Evolutionary conservation across 2,888 invertebrate species (phyloP).

Genomic region (Microctonus brassicae): DNA sequence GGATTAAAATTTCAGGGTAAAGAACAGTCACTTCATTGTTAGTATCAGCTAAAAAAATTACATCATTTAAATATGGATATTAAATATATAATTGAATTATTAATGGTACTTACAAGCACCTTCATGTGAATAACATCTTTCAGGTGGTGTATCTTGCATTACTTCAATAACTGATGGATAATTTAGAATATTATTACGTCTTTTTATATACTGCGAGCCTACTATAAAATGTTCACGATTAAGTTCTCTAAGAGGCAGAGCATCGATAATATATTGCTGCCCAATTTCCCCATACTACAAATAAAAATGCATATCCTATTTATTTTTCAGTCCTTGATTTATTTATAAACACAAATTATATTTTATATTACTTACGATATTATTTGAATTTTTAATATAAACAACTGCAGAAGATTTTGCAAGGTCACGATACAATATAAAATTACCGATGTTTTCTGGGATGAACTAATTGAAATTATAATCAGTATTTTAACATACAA

Average conservation of each 20-base stretch:
- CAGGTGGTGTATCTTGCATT: no score
- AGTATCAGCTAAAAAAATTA: no score
- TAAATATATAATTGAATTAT: no score
- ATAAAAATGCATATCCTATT: no score
- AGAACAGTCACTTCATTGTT: neutral
- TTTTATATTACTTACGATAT: neutral
- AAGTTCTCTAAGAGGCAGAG: neutral
- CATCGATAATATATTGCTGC: neutral
- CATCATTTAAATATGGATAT: no score
- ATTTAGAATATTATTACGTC: no score
- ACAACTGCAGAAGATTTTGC: neutral
- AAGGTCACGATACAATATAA: neutral
- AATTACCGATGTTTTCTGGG: neutral
- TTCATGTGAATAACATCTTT: no score
- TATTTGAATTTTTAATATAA: neutral
- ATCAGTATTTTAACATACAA: no score
- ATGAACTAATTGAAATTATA: neutral
- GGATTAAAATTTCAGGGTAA: neutral
- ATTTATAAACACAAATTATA: no score
- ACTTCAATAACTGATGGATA: no score
- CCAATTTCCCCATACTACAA: neutral
- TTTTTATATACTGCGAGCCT: neutral
- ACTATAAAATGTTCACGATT: neutral
- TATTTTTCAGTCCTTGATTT: no score
- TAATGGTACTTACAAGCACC: no score